These are phyloP conservation scores for Papilio glaucus DNA, from an alignment of 1,140 invertebrate species.

Conservation along the genomic window DNA sequence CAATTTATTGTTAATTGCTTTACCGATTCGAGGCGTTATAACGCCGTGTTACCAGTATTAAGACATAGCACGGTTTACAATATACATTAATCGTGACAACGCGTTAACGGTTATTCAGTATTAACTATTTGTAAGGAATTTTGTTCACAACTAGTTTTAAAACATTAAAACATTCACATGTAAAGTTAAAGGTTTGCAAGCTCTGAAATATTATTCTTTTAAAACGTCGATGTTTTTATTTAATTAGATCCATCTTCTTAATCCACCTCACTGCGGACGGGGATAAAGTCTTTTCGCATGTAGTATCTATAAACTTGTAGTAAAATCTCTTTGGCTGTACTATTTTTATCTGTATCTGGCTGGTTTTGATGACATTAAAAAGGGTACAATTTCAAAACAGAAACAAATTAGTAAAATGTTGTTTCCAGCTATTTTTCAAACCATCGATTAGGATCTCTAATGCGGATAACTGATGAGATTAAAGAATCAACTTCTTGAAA, in stretches of 20 bases:
- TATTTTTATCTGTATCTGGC: too few relatives aligned
- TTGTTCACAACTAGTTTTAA: background rate
- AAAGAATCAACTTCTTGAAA: too few relatives aligned
- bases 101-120: background rate
- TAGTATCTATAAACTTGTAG: too few relatives aligned
- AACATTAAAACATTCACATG: background rate
- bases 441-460: too few relatives aligned
- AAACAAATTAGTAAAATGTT: too few relatives aligned
- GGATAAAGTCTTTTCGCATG: too few relatives aligned
- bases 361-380: too few relatives aligned
- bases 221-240: background rate
- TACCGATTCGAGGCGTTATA: background rate
- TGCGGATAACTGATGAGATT: too few relatives aligned
- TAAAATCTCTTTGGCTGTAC: too few relatives aligned
- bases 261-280: too few relatives aligned
- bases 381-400: too few relatives aligned
- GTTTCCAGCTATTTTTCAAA: too few relatives aligned
- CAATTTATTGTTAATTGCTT: constrained; percentile 18
- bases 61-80: constrained; percentile 9
- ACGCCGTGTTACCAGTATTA: background rate
- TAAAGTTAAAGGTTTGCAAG: background rate
- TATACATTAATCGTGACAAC: background rate
- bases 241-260: background rate
- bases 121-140: background rate
- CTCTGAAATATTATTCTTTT: background rate